Base-by-base conservation (phyloP, 2,888 invertebrate species). In the Bellardia pandia region DNA sequence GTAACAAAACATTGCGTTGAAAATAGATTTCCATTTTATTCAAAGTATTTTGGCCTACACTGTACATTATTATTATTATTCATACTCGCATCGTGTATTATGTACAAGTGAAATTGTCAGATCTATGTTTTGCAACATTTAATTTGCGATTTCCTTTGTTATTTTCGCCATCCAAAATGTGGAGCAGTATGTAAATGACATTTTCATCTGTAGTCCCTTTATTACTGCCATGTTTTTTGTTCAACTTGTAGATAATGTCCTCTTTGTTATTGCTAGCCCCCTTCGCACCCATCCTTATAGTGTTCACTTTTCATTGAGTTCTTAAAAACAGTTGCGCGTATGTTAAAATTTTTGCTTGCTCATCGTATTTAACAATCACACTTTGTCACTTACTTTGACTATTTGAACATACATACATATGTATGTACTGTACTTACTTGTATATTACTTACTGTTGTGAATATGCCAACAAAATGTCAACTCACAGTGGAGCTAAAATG, bases 121-220 rank as follows among this genome's bases (percentile, higher is more conserved):
- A 62, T 75, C 23, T 40, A 68, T 75, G 30, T 62, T 76, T 68
- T 60, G n/a, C 14, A 90, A 88, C 89, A 89, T 89, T 91, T 91
- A 89, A 91, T 90, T 91, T 91, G 90, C 90, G 89, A 91, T 88
- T 91, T 89, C 90, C 90, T 92, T 90, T 92, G 90, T 91, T 90
- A 91, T 90, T 91, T 92, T 92, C 85, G 90, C 88, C 89, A 77
- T 74, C 42, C 11, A 89, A 91, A 91, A 92, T 91, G 90, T 90
- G 60, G 68, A 91, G 90, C 91, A 91, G 90, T 90, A 91, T 92
- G 92, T 90, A 91, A 92, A 92, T 92, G 91, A 90, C 90, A 91
- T 91, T 91, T 86, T 88, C 90, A 90, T 92, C 90, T 75, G 58
- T 90, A 91, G 90, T 89, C 85, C 84, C 88, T 75, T 75, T 86